These are phyloP conservation scores for Cenopis cana DNA, from an alignment of 2,888 invertebrate species.

Conservation along the genomic window DNA sequence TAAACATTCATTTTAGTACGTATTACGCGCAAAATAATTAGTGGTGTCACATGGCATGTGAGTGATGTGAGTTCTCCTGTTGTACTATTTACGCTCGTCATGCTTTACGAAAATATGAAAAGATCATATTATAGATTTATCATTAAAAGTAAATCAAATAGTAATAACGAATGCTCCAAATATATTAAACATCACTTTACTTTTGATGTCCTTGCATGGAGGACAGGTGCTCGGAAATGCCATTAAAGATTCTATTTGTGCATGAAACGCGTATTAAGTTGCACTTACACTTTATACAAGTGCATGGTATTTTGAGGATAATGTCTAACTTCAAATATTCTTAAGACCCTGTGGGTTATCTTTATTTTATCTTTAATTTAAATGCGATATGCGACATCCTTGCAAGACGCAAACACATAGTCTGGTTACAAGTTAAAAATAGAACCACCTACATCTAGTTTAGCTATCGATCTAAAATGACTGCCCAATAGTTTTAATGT, in stretches of 20 bases:
- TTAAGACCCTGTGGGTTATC: neutral
- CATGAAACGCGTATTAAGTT: neutral
- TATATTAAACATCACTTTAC: neutral
- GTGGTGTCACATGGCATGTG: neutral
- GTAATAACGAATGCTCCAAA: neutral
- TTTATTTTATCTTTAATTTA: neutral
- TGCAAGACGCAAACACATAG: conserved; percentile 15
- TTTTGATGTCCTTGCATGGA: neutral
- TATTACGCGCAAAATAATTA: neutral
- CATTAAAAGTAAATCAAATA: neutral
- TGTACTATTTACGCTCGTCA: neutral
- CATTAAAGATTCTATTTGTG: neutral
- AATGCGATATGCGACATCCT: neutral
- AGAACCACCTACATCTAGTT: conserved; percentile 15
- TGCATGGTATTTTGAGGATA: neutral
- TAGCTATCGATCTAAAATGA: conserved; percentile 14
- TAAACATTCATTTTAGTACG: neutral
- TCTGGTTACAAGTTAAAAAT: conserved; percentile 21
- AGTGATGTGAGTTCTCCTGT: no score
- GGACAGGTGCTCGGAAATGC: neutral
- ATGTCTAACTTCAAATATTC: neutral
- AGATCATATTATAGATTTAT: no score
- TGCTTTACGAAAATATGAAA: neutral
- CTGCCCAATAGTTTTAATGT: conserved; percentile 2
- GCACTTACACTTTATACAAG: neutral